Evolutionary conservation across 2,888 invertebrate species (phyloP).

Genomic region (Cryptus viduatorius): DNA sequence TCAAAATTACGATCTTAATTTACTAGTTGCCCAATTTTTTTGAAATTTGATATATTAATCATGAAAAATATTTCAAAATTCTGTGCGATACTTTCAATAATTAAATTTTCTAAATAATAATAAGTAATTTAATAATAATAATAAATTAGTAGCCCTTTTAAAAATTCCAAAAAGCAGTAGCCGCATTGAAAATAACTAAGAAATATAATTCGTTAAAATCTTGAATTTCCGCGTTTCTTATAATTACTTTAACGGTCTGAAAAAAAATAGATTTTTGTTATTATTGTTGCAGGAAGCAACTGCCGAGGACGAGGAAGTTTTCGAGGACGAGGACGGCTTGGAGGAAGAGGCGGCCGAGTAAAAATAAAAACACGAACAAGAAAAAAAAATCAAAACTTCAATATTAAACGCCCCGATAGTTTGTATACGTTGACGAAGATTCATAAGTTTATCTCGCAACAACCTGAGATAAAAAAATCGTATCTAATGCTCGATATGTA

Average conservation of each 20-base stretch:
- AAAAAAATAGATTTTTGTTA: neutral
- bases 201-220: too few relatives aligned
- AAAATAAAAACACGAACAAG: constrained; percentile 29
- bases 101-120: too few relatives aligned
- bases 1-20: neutral
- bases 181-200: too few relatives aligned
- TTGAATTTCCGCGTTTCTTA: too few relatives aligned
- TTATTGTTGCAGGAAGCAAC: constrained; percentile 68
- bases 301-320: constrained; percentile 70
- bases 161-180: neutral
- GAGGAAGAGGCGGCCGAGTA: constrained; percentile 69
- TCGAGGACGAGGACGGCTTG: constrained; percentile 69
- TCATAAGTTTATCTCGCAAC: constrained; percentile 9
- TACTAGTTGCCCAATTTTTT: neutral
- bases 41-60: too few relatives aligned
- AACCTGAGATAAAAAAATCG: neutral
- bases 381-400: constrained; percentile 16
- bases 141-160: too few relatives aligned
- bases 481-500: constrained; percentile 30
- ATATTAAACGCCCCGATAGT: constrained; percentile 8
- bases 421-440: constrained; percentile 29
- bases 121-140: too few relatives aligned
- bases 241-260: neutral
- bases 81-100: too few relatives aligned
- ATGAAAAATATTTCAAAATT: too few relatives aligned